Evolutionary conservation across 2,888 invertebrate species (phyloP).

Genomic region (Agonum fuliginosum): DNA sequence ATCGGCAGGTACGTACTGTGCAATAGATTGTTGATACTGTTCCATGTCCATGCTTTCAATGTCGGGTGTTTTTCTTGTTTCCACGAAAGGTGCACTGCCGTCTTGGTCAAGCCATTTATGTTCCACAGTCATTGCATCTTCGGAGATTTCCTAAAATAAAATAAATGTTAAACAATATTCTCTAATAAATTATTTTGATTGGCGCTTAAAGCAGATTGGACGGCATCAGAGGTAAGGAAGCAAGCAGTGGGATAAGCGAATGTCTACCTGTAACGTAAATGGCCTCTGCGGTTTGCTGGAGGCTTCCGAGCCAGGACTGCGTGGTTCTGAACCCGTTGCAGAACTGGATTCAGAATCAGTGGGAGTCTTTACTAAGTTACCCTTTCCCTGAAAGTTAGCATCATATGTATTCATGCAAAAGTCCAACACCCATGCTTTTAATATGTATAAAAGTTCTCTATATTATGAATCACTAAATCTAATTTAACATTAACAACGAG

Average conservation of each 20-base stretch:
- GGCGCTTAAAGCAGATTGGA: not conserved
- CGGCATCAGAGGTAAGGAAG: conserved; percentile 2
- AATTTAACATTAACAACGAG: not conserved
- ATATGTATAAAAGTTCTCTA: conserved; percentile 28
- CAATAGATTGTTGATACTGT: conserved; percentile 79
- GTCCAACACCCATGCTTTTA: conserved; percentile 62
- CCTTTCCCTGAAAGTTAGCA: conserved; percentile 71
- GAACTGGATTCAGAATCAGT: conserved; percentile 69
- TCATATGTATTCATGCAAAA: conserved; percentile 64
- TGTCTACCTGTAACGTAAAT: conserved; percentile 77
- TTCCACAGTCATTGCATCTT: conserved; percentile 76
- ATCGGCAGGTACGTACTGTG: conserved; percentile 78
- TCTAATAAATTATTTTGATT: not conserved
- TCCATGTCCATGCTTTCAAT: conserved; percentile 88
- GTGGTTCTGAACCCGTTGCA: conserved; percentile 69
- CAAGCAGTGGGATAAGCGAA: not conserved
- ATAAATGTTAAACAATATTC: not conserved
- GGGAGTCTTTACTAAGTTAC: conserved; percentile 72
- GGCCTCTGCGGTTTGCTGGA: conserved; percentile 76
- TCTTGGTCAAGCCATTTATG: conserved; percentile 81
- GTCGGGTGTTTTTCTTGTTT: conserved; percentile 83
- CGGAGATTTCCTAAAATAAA: conserved; percentile 75
- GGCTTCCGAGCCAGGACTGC: conserved; percentile 66
- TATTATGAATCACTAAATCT: conserved; percentile 16
- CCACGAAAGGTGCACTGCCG: conserved; percentile 75